Evolutionary conservation across 2,888 invertebrate species (phyloP).

Genomic region (Hirtodrosophila duncani): DNA sequence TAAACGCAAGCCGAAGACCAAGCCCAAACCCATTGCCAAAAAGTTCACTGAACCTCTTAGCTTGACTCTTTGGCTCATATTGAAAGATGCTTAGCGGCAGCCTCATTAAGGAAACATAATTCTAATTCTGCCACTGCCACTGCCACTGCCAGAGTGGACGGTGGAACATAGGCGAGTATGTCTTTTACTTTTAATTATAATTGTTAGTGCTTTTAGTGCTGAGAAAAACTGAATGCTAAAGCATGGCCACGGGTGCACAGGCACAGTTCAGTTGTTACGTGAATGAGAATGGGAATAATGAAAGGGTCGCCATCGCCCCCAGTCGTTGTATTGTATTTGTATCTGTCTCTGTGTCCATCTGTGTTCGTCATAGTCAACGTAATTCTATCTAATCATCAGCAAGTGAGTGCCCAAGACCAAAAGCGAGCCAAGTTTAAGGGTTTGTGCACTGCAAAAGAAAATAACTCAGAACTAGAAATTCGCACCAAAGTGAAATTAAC

Average conservation of each 20-base stretch:
- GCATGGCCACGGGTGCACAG: slow-evolving; percentile 21
- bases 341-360: slow-evolving; percentile 42
- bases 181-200: slow-evolving; percentile 61
- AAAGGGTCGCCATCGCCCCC: background rate
- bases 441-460: no score
- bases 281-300: slow-evolving; percentile 17
- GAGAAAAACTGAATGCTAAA: slow-evolving; percentile 47
- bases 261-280: slow-evolving; percentile 37
- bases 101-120: slow-evolving; percentile 72
- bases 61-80: slow-evolving; percentile 41
- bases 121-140: slow-evolving; percentile 48
- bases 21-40: slow-evolving; percentile 42
- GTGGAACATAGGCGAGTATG: slow-evolving; percentile 33
- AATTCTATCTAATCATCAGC: slow-evolving; percentile 61
- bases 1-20: slow-evolving; percentile 2
- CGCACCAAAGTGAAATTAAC: no score
- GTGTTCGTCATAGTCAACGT: slow-evolving; percentile 64
- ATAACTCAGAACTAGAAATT: no score
- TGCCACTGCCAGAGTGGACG: slow-evolving; percentile 17
- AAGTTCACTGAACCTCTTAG: slow-evolving; percentile 60
- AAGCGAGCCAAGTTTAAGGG: no score
- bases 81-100: slow-evolving; percentile 64
- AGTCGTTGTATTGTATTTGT: slow-evolving; percentile 4
- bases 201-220: slow-evolving; percentile 55
- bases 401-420: slow-evolving; percentile 32